phyloP scores from a whole-genome alignment of 2,113 vertebrate species.

The Larimichthys crocea region DNA sequence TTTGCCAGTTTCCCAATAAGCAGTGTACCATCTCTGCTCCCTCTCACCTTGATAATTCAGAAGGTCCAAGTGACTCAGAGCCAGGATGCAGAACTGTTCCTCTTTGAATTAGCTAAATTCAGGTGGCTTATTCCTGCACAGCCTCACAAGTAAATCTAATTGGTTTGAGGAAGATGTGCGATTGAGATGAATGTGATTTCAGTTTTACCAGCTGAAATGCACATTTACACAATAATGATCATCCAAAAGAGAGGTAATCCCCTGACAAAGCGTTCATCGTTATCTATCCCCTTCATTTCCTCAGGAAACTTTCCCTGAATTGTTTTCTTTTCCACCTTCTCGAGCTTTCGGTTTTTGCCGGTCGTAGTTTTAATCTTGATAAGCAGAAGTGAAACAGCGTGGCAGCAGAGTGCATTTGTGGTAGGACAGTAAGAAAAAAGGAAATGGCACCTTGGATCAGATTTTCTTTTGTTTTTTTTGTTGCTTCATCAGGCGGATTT shows the following conservation, averaged over 20 bases:
- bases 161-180: background rate
- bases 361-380: background rate
- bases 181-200: background rate
- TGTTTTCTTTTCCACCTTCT: background rate
- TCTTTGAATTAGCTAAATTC: background rate
- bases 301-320: background rate
- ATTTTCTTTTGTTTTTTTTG: background rate
- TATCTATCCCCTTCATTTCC: background rate
- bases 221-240: background rate
- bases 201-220: background rate
- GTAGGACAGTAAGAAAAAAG: background rate
- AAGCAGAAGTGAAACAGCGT: slow-evolving; percentile 15
- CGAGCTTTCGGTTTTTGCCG: background rate
- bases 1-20: background rate
- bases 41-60: background rate
- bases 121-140: background rate
- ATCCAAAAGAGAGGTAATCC: background rate
- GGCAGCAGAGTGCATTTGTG: background rate
- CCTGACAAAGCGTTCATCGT: background rate
- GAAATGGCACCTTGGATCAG: background rate
- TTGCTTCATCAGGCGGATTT: background rate
- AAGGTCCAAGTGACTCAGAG: background rate
- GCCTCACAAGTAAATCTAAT: background rate
- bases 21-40: background rate
- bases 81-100: background rate